Evolutionary conservation across 1,140 invertebrate genomes (phyloP), one percentile per base, ranked within the genome.

Genomic region (Leptopilina boulardi): DNA sequence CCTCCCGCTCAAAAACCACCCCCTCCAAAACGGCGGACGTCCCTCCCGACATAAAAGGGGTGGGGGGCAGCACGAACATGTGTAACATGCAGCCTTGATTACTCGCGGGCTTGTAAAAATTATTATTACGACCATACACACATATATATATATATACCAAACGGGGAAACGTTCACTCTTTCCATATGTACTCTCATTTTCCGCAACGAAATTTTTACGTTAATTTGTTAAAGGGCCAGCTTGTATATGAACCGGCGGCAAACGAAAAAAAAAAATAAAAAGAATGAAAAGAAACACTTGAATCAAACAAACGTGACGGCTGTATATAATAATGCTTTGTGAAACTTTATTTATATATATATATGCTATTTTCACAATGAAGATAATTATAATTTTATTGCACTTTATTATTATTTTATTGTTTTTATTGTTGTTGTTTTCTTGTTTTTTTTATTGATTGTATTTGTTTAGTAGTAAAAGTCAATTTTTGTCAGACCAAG

Each of bases 21-120:
- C 80, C 77, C 71, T 44, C 70, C 47, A 66, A 38, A 38, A 74
- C 51, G 42, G 44, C 18, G 70, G 71, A 66, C 74, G 70, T 54
- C 78, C 38, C 74, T 41, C 75, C 79, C 78, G 38, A 71, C n/a
- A n/a, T 72, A 73, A 78, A 77, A 83, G 82, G 80, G 82, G 85
- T 83, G 84, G 86, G 85, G 85, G 66, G 70, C 2, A 34, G 6
- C 34, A 11, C 75, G 85, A 90, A 90, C 88, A 90, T 89, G 89
- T 90, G 88, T 90, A 90, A 89, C 87, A 87, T 83, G 84, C 85
- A 88, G 87, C 83, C 85, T 89, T 90, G 88, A 90, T 89, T 88
- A 88, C 88, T 85, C 87, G 87, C 84, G 85, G 84, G 85, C 84
- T 87, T 89, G 86, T 89, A 91, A 89, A 91, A 91, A 90, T 89